phyloP scores from a whole-genome alignment of 2,113 vertebrate species.

The Benitochromis conjunctus region DNA sequence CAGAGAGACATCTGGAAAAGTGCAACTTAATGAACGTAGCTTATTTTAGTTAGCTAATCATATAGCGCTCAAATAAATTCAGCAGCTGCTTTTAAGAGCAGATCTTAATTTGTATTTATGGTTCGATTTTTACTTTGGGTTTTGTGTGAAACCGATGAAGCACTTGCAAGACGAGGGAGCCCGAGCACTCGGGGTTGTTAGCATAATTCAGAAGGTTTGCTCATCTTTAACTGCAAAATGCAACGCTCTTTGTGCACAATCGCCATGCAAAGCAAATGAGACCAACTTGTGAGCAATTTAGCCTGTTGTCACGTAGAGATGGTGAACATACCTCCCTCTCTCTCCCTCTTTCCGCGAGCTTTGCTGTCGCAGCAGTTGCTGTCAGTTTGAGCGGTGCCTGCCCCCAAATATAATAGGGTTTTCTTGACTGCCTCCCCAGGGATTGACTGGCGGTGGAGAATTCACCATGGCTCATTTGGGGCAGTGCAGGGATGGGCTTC shows the following conservation, averaged over 20 bases:
- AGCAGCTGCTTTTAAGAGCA: not conserved
- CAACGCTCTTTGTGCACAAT: slow-evolving; percentile 24
- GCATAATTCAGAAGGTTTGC: not conserved
- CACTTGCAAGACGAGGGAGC: not conserved
- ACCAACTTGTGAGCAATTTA: slow-evolving; percentile 52
- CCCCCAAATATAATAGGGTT: slow-evolving; percentile 77
- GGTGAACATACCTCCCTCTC: slow-evolving; percentile 44
- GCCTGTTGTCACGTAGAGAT: slow-evolving; percentile 53
- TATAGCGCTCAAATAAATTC: not conserved
- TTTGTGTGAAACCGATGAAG: not conserved
- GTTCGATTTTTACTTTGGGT: not conserved
- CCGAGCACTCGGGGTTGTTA: not conserved
- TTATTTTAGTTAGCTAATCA: not conserved
- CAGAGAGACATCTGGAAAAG: not conserved
- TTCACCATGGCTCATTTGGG: slow-evolving; percentile 71
- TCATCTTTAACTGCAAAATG: slow-evolving; percentile 14
- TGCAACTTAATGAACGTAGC: not conserved
- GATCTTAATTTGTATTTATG: not conserved
- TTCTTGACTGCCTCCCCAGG: slow-evolving; percentile 68
- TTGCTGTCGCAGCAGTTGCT: slow-evolving; percentile 76
- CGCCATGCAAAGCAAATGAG: slow-evolving; percentile 48
- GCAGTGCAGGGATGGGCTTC: slow-evolving; percentile 60
- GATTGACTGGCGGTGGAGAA: slow-evolving; percentile 70
- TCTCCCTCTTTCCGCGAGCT: slow-evolving; percentile 35
- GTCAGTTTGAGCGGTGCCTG: slow-evolving; percentile 74